A percentile compares a stretch with the other conserved stretches of the same genome.
These are phyloP conservation scores for Procambarus clarkii DNA, from an alignment of 1,140 invertebrate genomes.

Conservation along the genomic window DNA sequence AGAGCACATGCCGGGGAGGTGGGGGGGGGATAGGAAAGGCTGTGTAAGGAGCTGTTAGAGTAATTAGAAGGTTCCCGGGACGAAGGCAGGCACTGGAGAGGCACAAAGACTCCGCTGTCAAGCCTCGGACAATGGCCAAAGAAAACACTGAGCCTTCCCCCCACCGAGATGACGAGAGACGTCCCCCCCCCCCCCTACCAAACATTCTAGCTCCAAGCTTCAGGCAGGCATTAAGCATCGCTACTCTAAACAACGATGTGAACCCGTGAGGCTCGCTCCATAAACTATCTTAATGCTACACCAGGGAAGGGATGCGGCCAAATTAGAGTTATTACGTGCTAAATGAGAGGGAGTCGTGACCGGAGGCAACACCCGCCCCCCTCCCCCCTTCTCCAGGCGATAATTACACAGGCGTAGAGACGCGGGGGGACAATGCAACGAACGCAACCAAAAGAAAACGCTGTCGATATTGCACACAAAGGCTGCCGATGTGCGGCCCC, in stretches of 20 bases:
- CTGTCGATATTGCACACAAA: constrained; percentile 35
- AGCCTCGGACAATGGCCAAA: constrained; percentile 35
- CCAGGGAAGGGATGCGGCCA: not conserved
- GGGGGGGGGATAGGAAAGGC: too few relatives aligned
- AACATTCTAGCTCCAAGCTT: not conserved
- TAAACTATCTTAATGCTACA: not conserved
- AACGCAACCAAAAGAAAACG: constrained; percentile 16
- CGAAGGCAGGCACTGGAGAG: constrained; percentile 1
- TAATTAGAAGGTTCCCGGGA: constrained; percentile 52
- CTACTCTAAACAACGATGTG: not conserved
- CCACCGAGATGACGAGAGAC: constrained; percentile 19
- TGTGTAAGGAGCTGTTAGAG: constrained; percentile 64
- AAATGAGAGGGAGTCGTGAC: constrained; percentile 20
- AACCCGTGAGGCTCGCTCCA: not conserved
- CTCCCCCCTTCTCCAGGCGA: not conserved
- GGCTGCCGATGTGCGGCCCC: not conserved
- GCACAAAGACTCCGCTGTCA: constrained; percentile 57
- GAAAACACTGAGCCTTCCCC: not conserved
- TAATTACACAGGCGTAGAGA: constrained; percentile 18
- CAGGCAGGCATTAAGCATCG: not conserved
- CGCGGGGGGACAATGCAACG: constrained; percentile 20
- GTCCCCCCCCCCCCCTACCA: not conserved
- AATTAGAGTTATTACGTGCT: constrained; percentile 39
- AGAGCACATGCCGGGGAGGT: constrained; percentile 19
- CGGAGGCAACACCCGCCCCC: not conserved